phyloP scores from a whole-genome alignment of 2,113 vertebrate genomes.

The Psephotus haematonotus region DNA sequence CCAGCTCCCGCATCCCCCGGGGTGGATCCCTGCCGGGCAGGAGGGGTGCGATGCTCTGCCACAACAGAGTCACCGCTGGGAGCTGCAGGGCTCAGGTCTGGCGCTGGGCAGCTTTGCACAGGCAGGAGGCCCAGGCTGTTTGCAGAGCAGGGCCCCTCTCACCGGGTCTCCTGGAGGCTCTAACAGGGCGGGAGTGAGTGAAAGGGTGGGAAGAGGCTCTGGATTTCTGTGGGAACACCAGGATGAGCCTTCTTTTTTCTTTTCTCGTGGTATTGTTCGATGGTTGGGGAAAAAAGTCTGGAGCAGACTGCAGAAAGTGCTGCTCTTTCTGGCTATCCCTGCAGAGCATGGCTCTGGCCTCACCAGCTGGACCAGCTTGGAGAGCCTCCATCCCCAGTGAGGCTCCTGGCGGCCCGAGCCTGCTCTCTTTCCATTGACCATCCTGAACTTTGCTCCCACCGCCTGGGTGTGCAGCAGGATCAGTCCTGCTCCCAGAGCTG shows the following conservation, averaged over 20 bases:
- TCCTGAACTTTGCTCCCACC: background rate
- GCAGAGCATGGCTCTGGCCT: constrained; percentile 13
- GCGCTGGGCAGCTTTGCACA: background rate
- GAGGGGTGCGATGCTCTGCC: background rate
- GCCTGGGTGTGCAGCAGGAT: background rate
- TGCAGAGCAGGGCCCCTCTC: background rate
- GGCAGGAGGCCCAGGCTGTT: background rate
- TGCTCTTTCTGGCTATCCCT: constrained; percentile 59
- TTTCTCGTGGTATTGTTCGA: constrained; percentile 45
- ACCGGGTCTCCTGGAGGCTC: background rate
- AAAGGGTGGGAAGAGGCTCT: constrained; percentile 42
- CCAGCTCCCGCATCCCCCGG: background rate
- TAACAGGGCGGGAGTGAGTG: constrained; percentile 6
- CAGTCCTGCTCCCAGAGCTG: background rate
- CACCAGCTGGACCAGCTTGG: constrained; percentile 48
- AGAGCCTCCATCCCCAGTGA: background rate
- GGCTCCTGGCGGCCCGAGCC: background rate
- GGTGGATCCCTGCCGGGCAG: background rate
- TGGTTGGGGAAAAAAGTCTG: constrained; percentile 33
- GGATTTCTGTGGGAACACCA: constrained; percentile 18
- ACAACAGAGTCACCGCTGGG: background rate
- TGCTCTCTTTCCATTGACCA: constrained; percentile 14
- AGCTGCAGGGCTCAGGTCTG: background rate
- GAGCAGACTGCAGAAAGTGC: constrained; percentile 54
- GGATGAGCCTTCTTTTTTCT: background rate